Evolutionary conservation across 2,888 invertebrate species (phyloP).

Genomic region (Buathra laborator): DNA sequence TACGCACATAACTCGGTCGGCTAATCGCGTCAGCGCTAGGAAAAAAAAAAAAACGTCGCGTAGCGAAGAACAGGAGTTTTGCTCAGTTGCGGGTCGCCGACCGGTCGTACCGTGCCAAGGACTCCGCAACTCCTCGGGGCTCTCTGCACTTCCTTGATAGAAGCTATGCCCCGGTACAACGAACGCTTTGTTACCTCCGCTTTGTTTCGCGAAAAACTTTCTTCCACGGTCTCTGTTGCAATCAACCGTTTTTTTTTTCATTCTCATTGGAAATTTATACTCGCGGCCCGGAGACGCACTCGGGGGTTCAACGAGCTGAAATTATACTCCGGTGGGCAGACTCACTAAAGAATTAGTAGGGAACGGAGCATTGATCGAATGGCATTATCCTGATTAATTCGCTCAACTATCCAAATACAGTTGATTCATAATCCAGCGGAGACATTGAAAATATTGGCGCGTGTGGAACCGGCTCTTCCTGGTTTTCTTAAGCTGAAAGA

Average conservation of each 20-base stretch:
- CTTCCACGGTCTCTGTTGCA: constrained; percentile 33
- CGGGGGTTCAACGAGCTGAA: neutral
- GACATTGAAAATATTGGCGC: constrained; percentile 20
- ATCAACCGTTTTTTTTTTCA: constrained; percentile 22
- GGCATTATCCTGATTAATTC: neutral
- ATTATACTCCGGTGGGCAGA: neutral
- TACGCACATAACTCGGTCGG: constrained; percentile 33
- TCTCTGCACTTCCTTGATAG: constrained; percentile 51
- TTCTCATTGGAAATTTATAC: constrained; percentile 17
- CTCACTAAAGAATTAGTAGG: neutral
- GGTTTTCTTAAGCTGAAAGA: constrained; percentile 1
- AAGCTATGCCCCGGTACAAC: constrained; percentile 68
- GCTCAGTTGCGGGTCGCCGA: constrained; percentile 75
- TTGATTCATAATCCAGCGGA: too few species aligned
- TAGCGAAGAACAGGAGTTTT: constrained; percentile 15
- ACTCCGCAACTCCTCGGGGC: constrained; percentile 68
- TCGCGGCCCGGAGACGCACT: neutral
- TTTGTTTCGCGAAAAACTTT: constrained; percentile 43
- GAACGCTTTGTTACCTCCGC: constrained; percentile 58
- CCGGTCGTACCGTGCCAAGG: constrained; percentile 82
- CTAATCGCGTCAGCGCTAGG: constrained; percentile 33
- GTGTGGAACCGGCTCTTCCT: constrained; percentile 1
- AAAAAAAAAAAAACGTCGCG: constrained; percentile 17
- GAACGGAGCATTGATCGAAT: too few species aligned
- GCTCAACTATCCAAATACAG: neutral